These are phyloP conservation scores for Siniperca scherzeri DNA, from an alignment of 2,797 vertebrate genomes.

Conservation along the genomic window DNA sequence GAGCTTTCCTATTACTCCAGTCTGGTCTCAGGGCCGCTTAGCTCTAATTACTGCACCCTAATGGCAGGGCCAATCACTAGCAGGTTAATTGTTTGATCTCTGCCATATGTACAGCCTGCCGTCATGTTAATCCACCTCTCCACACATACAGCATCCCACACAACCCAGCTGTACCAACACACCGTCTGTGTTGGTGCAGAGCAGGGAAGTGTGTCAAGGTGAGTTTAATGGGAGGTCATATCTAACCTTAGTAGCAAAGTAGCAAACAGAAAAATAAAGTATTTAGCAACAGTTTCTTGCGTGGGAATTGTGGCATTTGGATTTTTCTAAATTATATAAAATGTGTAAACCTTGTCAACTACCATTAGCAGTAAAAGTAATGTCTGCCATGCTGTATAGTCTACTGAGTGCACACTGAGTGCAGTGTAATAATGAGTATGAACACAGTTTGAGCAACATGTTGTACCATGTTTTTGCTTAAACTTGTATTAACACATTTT, in stretches of 20 bases:
- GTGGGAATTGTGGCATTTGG: not conserved
- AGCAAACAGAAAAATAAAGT: not conserved
- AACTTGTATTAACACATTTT: not conserved
- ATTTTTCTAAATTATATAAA: not conserved
- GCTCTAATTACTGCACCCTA: conserved; percentile 83
- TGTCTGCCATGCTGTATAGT: not conserved
- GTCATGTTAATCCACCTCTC: conserved; percentile 71
- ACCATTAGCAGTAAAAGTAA: not conserved
- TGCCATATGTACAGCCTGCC: conserved; percentile 84
- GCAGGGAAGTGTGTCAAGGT: conserved; percentile 66
- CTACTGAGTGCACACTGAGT: not conserved
- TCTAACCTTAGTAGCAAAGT: not conserved
- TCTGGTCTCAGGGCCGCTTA: conserved; percentile 75
- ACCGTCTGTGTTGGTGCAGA: conserved; percentile 18
- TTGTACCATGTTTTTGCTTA: not conserved
- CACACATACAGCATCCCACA: conserved; percentile 47
- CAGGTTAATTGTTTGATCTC: conserved; percentile 90
- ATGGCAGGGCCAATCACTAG: conserved; percentile 79
- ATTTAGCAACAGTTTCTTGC: too few species aligned
- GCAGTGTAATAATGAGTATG: not conserved
- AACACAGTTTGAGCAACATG: not conserved
- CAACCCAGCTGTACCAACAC: conserved; percentile 45
- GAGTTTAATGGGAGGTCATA: conserved; percentile 44
- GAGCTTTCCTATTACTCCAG: conserved; percentile 64
- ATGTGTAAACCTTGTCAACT: not conserved